These are phyloP conservation scores for Agriotes lineatus DNA, from an alignment of 2,888 invertebrate species.

Conservation along the genomic window DNA sequence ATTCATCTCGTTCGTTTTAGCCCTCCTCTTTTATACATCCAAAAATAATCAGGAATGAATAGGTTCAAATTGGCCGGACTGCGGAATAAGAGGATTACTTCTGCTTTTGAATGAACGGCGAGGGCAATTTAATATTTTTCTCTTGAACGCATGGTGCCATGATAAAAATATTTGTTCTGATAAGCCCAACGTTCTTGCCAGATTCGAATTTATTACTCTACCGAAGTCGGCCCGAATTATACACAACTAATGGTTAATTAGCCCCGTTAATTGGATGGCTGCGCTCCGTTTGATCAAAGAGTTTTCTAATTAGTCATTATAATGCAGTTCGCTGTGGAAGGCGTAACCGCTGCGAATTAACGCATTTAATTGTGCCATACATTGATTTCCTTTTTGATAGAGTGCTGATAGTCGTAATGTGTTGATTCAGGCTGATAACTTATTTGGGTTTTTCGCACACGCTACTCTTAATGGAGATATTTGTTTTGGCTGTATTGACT, in stretches of 20 bases:
- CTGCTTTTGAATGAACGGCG: neutral
- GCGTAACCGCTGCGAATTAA: neutral
- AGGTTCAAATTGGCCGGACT: conserved; percentile 16
- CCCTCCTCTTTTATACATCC: neutral
- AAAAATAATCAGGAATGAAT: conserved; percentile 16
- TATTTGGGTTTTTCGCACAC: neutral
- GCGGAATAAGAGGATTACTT: conserved; percentile 15
- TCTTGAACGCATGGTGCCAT: neutral
- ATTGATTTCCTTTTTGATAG: neutral
- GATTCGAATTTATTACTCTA: neutral
- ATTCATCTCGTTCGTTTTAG: conserved; percentile 12
- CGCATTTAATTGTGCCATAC: neutral
- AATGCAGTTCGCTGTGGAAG: neutral
- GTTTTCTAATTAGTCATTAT: conserved; percentile 11
- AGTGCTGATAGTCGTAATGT: neutral
- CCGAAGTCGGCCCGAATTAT: conserved; percentile 1
- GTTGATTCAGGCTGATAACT: neutral
- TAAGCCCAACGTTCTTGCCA: neutral
- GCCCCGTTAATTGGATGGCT: conserved; percentile 3
- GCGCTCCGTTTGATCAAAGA: conserved; percentile 12
- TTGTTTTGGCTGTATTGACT: too few relatives aligned
- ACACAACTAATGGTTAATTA: conserved; percentile 15
- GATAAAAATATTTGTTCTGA: neutral
- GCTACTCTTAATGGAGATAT: too few relatives aligned
- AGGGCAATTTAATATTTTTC: neutral